These are phyloP conservation scores for Malthinus flaveolus DNA, from an alignment of 2,888 invertebrate genomes.

Conservation along the genomic window DNA sequence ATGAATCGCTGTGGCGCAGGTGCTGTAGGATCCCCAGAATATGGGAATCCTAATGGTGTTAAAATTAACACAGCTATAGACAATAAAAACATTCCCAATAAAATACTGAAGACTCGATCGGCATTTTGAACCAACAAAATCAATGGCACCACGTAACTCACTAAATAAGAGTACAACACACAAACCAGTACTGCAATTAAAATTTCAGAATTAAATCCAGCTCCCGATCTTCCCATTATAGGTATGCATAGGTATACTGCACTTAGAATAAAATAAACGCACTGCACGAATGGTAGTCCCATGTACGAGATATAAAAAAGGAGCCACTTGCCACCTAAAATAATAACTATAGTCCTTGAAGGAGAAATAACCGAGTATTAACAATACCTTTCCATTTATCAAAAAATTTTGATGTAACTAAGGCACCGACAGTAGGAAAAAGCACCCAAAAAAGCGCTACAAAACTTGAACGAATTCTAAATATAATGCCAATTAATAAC, in stretches of 20 bases:
- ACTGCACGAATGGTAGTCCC: constrained; percentile 66
- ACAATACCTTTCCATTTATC: constrained; percentile 57
- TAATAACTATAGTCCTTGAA: constrained; percentile 16
- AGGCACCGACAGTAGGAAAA: constrained; percentile 61
- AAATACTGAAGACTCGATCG: constrained; percentile 57
- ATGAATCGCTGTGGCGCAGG: constrained; percentile 76
- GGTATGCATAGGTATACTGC: constrained; percentile 77
- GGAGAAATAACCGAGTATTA: neutral
- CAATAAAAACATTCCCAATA: constrained; percentile 59
- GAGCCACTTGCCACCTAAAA: constrained; percentile 61
- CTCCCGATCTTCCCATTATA: constrained; percentile 77
- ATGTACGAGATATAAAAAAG: constrained; percentile 59
- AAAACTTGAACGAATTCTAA: constrained; percentile 69
- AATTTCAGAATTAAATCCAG: constrained; percentile 71
- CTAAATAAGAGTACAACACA: constrained; percentile 53
- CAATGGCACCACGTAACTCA: constrained; percentile 56
- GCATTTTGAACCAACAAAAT: constrained; percentile 56
- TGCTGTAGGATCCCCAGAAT: constrained; percentile 63
- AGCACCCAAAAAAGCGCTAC: constrained; percentile 67
- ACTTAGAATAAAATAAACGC: constrained; percentile 70
- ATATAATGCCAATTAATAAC: constrained; percentile 58
- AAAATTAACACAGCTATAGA: constrained; percentile 62
- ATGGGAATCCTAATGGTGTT: constrained; percentile 76
- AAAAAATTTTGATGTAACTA: constrained; percentile 58
- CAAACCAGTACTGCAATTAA: constrained; percentile 61